Evolutionary conservation across 1,140 invertebrate genomes (phyloP).

Genomic region (Bombus vancouverensis): DNA sequence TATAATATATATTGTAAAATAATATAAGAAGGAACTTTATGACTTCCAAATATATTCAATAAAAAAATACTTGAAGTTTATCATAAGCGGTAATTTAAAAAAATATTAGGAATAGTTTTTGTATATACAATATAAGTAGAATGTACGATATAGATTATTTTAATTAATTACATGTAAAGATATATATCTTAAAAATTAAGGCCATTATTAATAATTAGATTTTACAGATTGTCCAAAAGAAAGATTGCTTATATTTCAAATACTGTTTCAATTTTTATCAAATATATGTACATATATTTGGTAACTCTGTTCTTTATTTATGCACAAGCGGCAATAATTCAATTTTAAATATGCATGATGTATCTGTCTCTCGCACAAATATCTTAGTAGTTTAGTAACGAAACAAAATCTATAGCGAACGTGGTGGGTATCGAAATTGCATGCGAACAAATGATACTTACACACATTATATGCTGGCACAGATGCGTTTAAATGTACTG

Average conservation of each 20-base stretch:
- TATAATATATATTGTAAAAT: background rate
- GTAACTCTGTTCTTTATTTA: constrained; percentile 34
- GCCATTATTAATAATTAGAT: background rate
- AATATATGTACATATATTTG: constrained; percentile 9
- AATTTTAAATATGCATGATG: constrained; percentile 61
- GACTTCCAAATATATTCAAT: background rate
- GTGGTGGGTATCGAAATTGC: constrained; percentile 64
- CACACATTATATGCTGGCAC: constrained; percentile 75
- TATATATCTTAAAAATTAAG: background rate
- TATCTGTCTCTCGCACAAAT: constrained; percentile 48
- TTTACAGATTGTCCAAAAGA: background rate
- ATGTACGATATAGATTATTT: background rate
- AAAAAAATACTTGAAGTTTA: background rate
- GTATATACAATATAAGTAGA: background rate
- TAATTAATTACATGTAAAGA: background rate
- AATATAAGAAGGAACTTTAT: background rate
- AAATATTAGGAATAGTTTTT: background rate
- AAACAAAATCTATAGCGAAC: constrained; percentile 39
- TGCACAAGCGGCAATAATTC: constrained; percentile 31
- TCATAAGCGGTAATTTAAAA: background rate
- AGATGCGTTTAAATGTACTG: constrained; percentile 79
- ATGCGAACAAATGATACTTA: constrained; percentile 60
- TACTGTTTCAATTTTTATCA: constrained; percentile 3
- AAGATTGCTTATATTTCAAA: background rate
- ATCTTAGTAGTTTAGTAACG: constrained; percentile 53